Base-by-base conservation (phyloP, 2,113 vertebrate genomes). In the Onychorhynchus coronatus region DNA sequence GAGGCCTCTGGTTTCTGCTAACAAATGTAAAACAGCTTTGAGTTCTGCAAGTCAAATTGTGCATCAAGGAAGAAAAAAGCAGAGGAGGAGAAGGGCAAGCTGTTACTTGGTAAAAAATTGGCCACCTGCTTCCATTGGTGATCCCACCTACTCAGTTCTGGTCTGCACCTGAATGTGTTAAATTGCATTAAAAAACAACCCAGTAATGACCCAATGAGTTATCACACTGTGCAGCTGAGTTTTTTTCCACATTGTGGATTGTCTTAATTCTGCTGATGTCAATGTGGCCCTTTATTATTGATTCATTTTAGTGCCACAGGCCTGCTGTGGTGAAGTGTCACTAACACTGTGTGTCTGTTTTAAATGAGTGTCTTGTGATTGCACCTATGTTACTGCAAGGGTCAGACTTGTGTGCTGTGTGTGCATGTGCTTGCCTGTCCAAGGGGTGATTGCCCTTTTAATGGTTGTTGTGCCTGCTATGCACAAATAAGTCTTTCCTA, bases 301-400 rank as follows among this genome's bases (percentile, higher is more conserved):
- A 37, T 49, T 41, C 3, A 12, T 50, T 80, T 31, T 11, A 41
- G 44, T 72, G 39, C 47, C 52, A 42, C 0, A 1, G n/a, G 49
- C 18, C 52, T 82, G 47, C 22, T 50, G 42, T 35, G 61, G 16
- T 67, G 35, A 62, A 50, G 30, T 12, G 31, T 62, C 52, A 11
- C 53, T 14, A 35, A 22, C 17, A 3, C 28, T 17, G 0, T 24
- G 4, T 16, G 19, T 46, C 61, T 78, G 41, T 24, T 91, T 59
- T 15, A 68, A 55, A 82, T 8, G 0, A 59, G 19, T 14, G 11
- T 33, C 28, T 25, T 91, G 46, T 75, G 53, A 25, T 25, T 10
- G 5, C 14, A 23, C 6, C 37, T 66, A 0, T 22, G 2, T 8
- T 14, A 35, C 53, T 5, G 25, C 11, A 44, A 24, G 55, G 3